Evolutionary conservation across 2,797 vertebrate genomes (phyloP).

Genomic region (Scleropages formosus): DNA sequence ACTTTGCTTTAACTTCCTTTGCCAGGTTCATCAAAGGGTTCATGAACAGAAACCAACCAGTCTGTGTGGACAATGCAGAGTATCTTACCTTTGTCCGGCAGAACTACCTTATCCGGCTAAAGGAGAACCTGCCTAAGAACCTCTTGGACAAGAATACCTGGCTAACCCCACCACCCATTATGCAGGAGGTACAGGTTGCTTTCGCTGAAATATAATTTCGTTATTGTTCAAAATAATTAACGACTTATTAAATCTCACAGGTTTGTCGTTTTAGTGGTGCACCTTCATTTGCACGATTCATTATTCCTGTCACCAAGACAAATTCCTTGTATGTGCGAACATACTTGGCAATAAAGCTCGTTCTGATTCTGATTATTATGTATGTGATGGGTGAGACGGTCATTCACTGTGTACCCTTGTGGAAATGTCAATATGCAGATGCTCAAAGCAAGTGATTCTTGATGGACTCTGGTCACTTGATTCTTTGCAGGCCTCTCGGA

Average conservation of each 20-base stretch:
- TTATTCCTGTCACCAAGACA: too few species aligned
- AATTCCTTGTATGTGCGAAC: too few species aligned
- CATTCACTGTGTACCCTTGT: too few species aligned
- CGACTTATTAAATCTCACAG: neutral
- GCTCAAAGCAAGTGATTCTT: neutral
- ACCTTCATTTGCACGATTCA: neutral
- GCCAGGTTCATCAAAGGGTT: conserved; percentile 89
- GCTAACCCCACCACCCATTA: conserved; percentile 79
- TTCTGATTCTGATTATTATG: too few species aligned
- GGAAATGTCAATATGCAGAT: too few species aligned
- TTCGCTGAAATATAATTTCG: too few species aligned
- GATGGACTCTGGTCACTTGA: neutral
- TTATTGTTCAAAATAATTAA: neutral
- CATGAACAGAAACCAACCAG: conserved; percentile 79
- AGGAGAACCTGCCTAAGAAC: conserved; percentile 76
- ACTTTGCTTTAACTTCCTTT: conserved; percentile 6
- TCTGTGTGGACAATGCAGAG: conserved; percentile 69
- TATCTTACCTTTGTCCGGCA: conserved; percentile 78
- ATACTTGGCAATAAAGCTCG: too few species aligned
- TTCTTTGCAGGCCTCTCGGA: conserved; percentile 66
- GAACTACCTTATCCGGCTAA: conserved; percentile 80
- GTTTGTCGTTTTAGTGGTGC: neutral
- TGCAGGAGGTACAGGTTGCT: conserved; percentile 72
- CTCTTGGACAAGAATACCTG: conserved; percentile 79
- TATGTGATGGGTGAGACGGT: too few species aligned